These are phyloP conservation scores for Aspidiotus rigidus DNA, from an alignment of 2,888 invertebrate genomes.

Conservation along the genomic window DNA sequence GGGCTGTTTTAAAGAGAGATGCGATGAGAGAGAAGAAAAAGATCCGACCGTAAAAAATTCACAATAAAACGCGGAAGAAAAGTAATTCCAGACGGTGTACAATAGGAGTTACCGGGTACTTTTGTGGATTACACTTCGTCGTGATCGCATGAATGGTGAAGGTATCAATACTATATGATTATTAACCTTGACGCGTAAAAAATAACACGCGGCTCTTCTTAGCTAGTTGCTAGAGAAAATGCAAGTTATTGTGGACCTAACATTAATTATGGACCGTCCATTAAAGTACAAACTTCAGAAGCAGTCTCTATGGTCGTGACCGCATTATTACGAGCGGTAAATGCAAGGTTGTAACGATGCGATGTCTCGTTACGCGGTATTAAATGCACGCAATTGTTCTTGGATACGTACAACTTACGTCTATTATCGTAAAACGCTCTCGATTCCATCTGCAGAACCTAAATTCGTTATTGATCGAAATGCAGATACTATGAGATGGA, in stretches of 20 bases:
- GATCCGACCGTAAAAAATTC: constrained; percentile 6
- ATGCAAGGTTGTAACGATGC: constrained; percentile 31
- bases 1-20: too few relatives aligned
- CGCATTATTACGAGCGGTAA: constrained; percentile 30
- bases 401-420: neutral
- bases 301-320: constrained; percentile 30
- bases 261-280: constrained; percentile 31
- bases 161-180: constrained; percentile 5
- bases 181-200: constrained; percentile 12
- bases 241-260: constrained; percentile 27
- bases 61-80: constrained; percentile 18
- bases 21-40: neutral
- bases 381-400: constrained; percentile 23
- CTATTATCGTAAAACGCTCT: neutral
- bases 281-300: constrained; percentile 26
- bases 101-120: constrained; percentile 3
- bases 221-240: constrained; percentile 25
- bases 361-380: constrained; percentile 30
- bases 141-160: constrained; percentile 16
- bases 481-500: too few relatives aligned
- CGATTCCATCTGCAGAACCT: too few relatives aligned
- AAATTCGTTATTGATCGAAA: too few relatives aligned
- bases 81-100: constrained; percentile 13
- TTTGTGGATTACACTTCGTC: constrained; percentile 6
- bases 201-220: constrained; percentile 24